Evolutionary conservation across 2,113 vertebrate species (phyloP), one percentile per base, ranked within the genome.

Genomic region (Pardalotus punctatus): DNA sequence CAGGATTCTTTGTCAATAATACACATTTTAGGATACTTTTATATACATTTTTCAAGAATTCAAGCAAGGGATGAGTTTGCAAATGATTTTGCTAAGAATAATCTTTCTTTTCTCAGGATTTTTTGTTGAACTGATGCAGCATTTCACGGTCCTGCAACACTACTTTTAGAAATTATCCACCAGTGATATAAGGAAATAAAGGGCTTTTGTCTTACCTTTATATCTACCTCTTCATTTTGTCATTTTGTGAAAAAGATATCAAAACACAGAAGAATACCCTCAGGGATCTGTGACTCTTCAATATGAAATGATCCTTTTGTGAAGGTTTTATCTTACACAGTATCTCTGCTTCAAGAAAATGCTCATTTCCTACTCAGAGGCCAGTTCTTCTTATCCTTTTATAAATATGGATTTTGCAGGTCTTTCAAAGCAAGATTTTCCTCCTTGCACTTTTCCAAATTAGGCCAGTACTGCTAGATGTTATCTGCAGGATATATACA

Each of bases 141-240:
- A 86, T 48, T 80, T 88, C 47, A 81, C n/a, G 50, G 67, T 43
- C 42, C 45, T 74, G 31, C 43, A 92, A 57, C 14, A 36, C 33
- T 85, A 70, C 81, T 96, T 93, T 95, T 79, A 90, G 94, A 96
- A 96, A 81, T 84, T 83, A 95, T 61, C 71, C 38, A 88, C 3
- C 73, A 85, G 62, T 64, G 64, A 91, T 15, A 11, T 88, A 70
- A 93, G 81, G 60, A 94, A 81, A 81, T 33, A 65, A 81, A 93
- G 72, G 38, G 93, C 64, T 74, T 70, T 79, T 31, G 43, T 73
- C 61, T 94, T 97, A 60, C 31, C 66, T 95, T 87, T 88, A 9
- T 43, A 50, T 27, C 19, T 78, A 96, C 38, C 21, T 91, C 57
- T 80, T 94, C 29, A 58, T 84, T 80, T 91, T 79, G 15, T 70